Evolutionary conservation across 2,888 invertebrate genomes (phyloP), one percentile per base, ranked within the genome.

Genomic region (Diachrysia chrysitis): DNA sequence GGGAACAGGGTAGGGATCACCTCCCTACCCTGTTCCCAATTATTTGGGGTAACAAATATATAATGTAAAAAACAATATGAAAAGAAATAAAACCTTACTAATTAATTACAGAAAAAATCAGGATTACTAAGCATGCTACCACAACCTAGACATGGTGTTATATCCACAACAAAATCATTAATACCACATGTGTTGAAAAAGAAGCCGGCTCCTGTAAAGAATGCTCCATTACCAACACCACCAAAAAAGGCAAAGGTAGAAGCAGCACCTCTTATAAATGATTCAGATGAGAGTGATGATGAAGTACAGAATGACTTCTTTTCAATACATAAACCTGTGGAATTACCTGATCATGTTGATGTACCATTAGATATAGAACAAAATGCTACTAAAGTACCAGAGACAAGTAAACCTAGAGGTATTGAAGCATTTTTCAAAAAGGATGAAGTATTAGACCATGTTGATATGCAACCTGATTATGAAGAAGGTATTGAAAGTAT

Each of bases 51-150:
- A n/a, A n/a, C n/a, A 46, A 16, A 37, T 37, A 37, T 16, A 4
- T 16, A 14, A 16, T 37, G 4, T 14, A 3, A 37, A 4, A 14
- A 37, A 32, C 10, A 32, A 32, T 32, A 9, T 29, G 7, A 14
- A 42, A 7, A 42, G 16, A 4, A n/a, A 16, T 42, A n/a, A 16
- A 42, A 51, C 21, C n/a, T n/a, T 17, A 5, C 2, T 0, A 23
- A 25, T 19, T 21, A 0, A 25, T 74, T 88, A 70, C 87, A 97
- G 97, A 96, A 96, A 93, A 96, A 96, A 73, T 96, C 96, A 17
- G 96, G 97, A 10, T 90, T 98, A 12, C 95, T 98, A 56, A 96
- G 96, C 66, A 91, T 98, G 54, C 89, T 98, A 53, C 98, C 98
- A 10, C 96, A 96, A 78, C 98, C 98, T 16, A 96, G 95, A 90